A percentile compares a stretch with the other conserved stretches of the same genome.
These are phyloP conservation scores for Calosoma granatense DNA, from an alignment of 1,140 invertebrate genomes.

Conservation along the genomic window DNA sequence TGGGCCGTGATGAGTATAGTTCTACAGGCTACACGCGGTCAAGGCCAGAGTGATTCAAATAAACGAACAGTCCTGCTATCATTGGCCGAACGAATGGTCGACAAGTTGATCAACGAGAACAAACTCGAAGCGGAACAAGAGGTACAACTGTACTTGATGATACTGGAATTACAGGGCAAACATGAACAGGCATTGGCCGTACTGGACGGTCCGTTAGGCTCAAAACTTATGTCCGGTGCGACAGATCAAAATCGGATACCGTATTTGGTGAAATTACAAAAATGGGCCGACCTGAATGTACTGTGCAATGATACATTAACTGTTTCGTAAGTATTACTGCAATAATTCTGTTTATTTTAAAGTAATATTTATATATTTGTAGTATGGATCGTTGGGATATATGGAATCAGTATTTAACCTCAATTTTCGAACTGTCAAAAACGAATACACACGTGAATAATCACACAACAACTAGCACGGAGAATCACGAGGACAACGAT, in stretches of 20 bases:
- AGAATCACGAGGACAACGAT: constrained; percentile 17
- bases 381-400: constrained; percentile 68
- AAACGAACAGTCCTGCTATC: constrained; percentile 60
- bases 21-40: constrained; percentile 61
- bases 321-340: constrained; percentile 18
- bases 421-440: constrained; percentile 46
- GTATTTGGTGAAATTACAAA: constrained; percentile 59
- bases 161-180: constrained; percentile 77
- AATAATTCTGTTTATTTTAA: not conserved
- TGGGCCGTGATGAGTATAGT: constrained; percentile 96
- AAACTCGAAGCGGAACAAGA: constrained; percentile 92
- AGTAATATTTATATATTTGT: not conserved
- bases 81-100: constrained; percentile 76
- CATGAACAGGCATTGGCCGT: constrained; percentile 71
- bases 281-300: constrained; percentile 60
- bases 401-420: constrained; percentile 60
- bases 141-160: constrained; percentile 82
- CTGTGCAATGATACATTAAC: constrained; percentile 57
- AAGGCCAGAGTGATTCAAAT: constrained; percentile 36
- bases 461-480: constrained; percentile 16
- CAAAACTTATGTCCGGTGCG: constrained; percentile 48
- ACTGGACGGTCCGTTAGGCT: constrained; percentile 61
- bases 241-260: constrained; percentile 58
- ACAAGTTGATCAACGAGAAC: constrained; percentile 79
- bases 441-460: not conserved